Conservation (phyloP, 2,113 vertebrate genomes). For the Andinoacara biseriatus region DNA sequence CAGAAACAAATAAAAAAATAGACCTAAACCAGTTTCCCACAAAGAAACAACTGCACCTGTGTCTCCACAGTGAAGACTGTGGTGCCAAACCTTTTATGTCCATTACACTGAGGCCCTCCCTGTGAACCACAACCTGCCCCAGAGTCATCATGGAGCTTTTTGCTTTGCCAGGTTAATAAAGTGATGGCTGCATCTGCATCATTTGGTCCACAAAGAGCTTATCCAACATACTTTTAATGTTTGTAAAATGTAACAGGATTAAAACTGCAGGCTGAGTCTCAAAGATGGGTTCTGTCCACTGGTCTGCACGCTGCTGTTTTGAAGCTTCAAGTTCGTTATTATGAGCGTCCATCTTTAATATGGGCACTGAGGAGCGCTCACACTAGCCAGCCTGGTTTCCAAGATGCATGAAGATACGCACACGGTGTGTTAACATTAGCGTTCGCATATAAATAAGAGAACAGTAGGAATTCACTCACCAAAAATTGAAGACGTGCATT, state of each 20-base stretch:
- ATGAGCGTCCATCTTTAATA: not conserved
- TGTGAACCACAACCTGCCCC: not conserved
- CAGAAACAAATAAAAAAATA: not conserved
- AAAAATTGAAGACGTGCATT: not conserved
- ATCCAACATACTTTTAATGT: not conserved
- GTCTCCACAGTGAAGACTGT: not conserved
- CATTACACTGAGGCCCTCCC: not conserved
- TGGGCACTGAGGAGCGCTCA: not conserved
- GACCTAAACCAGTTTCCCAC: not conserved
- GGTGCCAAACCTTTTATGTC: not conserved
- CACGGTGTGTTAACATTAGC: not conserved
- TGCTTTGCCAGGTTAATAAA: not conserved
- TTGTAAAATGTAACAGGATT: not conserved
- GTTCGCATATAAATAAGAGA: not conserved
- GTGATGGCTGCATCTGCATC: not conserved
- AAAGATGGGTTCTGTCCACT: not conserved
- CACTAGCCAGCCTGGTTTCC: not conserved
- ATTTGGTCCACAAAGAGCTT: accelerated
- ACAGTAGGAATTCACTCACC: not conserved
- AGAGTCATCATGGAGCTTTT: not conserved
- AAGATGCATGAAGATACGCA: not conserved
- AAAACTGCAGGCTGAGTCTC: not conserved
- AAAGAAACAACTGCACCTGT: not conserved
- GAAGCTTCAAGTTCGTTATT: not conserved
- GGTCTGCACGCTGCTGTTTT: too few species aligned